Base-by-base conservation (phyloP, 1,140 invertebrate genomes). In the Ceratitis capitata region DNA sequence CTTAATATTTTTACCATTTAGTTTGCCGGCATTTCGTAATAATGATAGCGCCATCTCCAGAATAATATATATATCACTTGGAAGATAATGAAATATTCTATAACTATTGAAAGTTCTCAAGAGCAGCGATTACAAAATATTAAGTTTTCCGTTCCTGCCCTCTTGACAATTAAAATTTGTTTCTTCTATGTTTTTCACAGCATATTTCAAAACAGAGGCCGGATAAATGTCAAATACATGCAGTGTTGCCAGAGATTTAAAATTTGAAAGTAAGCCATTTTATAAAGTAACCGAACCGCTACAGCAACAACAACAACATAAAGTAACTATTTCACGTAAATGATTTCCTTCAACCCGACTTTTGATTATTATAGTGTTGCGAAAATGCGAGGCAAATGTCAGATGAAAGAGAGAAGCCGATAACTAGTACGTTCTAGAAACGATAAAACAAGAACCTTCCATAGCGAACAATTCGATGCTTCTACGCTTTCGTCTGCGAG, bases 11-110 rank as follows among this genome's bases (percentile, higher is more conserved):
- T 85, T 84, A 86, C 86, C 84, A 83, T 86, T 86, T 23, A 83
- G 64, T 78, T 69, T 85, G 23, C 47, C 64, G 32, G 84, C 84
- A 61, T 86, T 86, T 10, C 86, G 84, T 14, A 86, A 82, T 26
- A 85, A 2, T 29, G 82, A 74, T 1, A 86, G 39, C 0, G 86
- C 84, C 86, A 86, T 86, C 39, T 84, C 69, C n/a, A n/a, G n/a
- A n/a, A n/a, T n/a, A n/a, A n/a, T n/a, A n/a, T 3, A 23, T 85
- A 42, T 83, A 83, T 53, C 16, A 45, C 69, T 78, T n/a, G n/a
- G 69, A 47, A 23, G 9, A 19, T 4, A 4, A 32, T 19, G 39
- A 78, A 10, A 61, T 3, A 45, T 45, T 74, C 16, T 45, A 2
- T 78, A 7, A 26, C 7, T 64, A 64, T 58, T 23, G n/a, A 78